Evolutionary conservation across 2,797 vertebrate species (phyloP).

Genomic region (Poecilia gillii): DNA sequence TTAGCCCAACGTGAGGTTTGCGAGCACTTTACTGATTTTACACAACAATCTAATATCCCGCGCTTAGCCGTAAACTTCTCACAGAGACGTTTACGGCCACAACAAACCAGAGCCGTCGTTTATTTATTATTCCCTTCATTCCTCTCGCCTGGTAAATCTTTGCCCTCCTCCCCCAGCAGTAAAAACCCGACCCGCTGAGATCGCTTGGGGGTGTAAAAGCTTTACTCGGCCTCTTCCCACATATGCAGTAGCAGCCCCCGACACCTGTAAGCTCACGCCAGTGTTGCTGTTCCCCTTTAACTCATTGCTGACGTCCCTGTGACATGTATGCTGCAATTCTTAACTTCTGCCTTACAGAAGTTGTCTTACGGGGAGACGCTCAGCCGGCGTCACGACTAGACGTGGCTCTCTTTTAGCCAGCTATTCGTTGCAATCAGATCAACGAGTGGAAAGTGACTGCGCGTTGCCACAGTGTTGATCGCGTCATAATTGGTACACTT

Average conservation of each 20-base stretch:
- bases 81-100: neutral
- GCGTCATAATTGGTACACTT: conserved; percentile 24
- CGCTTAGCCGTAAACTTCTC: neutral
- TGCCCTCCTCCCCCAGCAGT: conserved; percentile 9
- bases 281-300: conserved; percentile 47
- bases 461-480: conserved; percentile 28
- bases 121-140: conserved; percentile 10
- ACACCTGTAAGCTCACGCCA: conserved; percentile 28
- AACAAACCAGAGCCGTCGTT: neutral
- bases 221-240: conserved; percentile 26
- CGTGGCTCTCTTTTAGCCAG: conserved; percentile 20
- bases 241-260: conserved; percentile 27
- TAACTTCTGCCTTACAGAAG: conserved; percentile 16
- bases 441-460: conserved; percentile 35
- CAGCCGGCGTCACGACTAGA: conserved; percentile 4
- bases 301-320: conserved; percentile 27
- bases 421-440: conserved; percentile 49
- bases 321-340: conserved; percentile 46
- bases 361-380: conserved; percentile 27
- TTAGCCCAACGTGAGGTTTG: neutral
- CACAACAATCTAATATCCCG: neutral
- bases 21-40: conserved; percentile 16
- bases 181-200: conserved; percentile 23
- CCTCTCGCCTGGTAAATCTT: conserved; percentile 16
- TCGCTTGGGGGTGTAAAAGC: conserved; percentile 24